Evolutionary conservation across 2,113 vertebrate genomes (phyloP).

Genomic region (Todiramphus saurophagus): DNA sequence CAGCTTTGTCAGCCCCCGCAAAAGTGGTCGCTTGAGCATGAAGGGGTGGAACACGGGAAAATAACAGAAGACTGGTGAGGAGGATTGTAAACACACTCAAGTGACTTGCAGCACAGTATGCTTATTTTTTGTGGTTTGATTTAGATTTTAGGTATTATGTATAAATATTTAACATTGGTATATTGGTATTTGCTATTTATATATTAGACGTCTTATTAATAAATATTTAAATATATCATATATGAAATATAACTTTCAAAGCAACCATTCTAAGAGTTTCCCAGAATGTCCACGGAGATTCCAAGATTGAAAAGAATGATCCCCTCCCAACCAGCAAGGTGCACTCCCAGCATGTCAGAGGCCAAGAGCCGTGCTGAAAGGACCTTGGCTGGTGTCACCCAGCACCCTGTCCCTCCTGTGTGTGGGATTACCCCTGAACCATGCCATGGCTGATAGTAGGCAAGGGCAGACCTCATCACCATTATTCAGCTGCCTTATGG

Average conservation of each 20-base stretch:
- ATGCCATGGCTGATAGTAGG: accelerated
- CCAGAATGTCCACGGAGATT: not conserved
- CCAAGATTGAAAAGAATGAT: not conserved
- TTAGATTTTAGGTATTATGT: not conserved
- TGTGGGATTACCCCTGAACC: not conserved
- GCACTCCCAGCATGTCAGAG: not conserved
- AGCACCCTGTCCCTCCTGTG: not conserved
- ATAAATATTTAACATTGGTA: not conserved
- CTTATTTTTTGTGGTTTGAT: not conserved
- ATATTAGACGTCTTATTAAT: not conserved
- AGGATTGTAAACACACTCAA: no score
- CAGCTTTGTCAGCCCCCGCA: no score
- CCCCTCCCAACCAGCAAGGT: accelerated
- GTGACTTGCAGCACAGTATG: no score
- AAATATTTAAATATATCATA: not conserved
- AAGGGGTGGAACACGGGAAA: no score
- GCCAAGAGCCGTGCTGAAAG: not conserved
- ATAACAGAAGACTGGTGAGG: no score
- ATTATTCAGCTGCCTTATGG: not conserved
- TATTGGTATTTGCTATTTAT: not conserved
- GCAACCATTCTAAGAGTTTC: not conserved
- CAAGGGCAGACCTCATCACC: not conserved
- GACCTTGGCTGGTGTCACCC: not conserved
- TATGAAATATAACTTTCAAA: not conserved
- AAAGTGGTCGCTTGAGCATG: no score